These are phyloP conservation scores for Pogonus chalceus DNA, from an alignment of 1,140 invertebrate genomes.

Conservation along the genomic window DNA sequence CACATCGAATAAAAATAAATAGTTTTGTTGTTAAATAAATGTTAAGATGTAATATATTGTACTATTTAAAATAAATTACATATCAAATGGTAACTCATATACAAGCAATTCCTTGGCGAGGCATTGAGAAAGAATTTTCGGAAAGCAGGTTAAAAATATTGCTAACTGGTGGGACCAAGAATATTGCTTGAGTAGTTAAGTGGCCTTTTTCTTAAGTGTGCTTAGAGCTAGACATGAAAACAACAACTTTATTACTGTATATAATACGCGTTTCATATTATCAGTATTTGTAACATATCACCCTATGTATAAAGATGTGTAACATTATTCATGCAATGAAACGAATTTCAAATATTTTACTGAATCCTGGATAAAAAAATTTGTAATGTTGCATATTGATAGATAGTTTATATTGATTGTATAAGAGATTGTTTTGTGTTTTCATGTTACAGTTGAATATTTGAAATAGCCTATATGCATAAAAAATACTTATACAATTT, in stretches of 20 bases:
- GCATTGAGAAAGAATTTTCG: not conserved
- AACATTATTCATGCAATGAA: not conserved
- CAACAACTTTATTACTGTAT: not conserved
- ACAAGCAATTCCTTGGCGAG: not conserved
- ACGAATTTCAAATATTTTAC: not conserved
- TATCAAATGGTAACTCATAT: slow-evolving; percentile 1
- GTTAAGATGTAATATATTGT: too few species aligned
- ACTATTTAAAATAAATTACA: too few species aligned
- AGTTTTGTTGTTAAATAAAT: too few species aligned
- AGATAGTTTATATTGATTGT: not conserved
- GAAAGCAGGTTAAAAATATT: not conserved
- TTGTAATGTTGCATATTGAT: not conserved
- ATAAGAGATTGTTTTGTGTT: not conserved
- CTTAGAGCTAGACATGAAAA: slow-evolving; percentile 4
- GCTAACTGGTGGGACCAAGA: not conserved
- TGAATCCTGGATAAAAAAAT: not conserved
- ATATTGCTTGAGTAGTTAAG: slow-evolving; percentile 5
- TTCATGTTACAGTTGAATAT: not conserved
- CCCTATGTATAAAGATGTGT: not conserved
- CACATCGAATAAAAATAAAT: too few species aligned
- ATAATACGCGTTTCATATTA: slow-evolving; percentile 1
- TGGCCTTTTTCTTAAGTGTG: slow-evolving; percentile 7
- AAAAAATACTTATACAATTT: too few species aligned
- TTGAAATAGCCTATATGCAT: not conserved
- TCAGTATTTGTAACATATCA: slow-evolving; percentile 6